Base-by-base conservation (phyloP, 1,140 invertebrate genomes). In the Microvelia longipes region DNA sequence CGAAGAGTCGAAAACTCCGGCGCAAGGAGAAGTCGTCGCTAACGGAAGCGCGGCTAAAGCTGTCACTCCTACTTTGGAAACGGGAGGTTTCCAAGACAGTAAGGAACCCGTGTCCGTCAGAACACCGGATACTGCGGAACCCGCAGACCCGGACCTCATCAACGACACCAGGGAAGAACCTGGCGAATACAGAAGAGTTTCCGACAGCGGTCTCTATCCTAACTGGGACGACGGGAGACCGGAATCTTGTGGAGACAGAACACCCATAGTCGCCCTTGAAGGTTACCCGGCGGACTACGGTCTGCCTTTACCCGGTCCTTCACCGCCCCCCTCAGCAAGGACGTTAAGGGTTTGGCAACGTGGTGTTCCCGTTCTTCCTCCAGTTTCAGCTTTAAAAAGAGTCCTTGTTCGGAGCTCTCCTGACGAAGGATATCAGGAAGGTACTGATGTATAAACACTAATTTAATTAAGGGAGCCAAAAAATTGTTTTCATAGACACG, bases 391-490 rank as follows among this genome's bases (percentile, higher is more conserved):
- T 73, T 83, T 87, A 28, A 93, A 92, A 77, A 86, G 90, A 67
- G 90, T 88, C 14, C 83, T 91, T 1, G 86, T 84, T 71, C 90
- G 87, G 75, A 92, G 90, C 78, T 90, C 90, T 0, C 90, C 90
- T 24, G 93, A 94, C 76, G 92, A 94, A 79, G 90, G 91, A 24
- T 94, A 93, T 76, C 92, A 93, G 78, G 93, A 94, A 81, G 92
- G 91, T 62, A 94, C 92, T 26, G 92, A 94, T 79, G 92, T 94
- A 77, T 94, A 85, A 85, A 77, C n/a, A 65, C 67, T 50, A 11
- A 5, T 50, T 19, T 11, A 62, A 29, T 50, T 50, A 65, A 68
- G 66, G 24, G 63, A 66, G 65, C 65, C 35, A 65, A 67, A 69
- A 63, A 71, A 64, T 60, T 69, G 74, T 11, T 11, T 19, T 50